Conservation (phyloP, 2,113 vertebrate species). For the Diadophis punctatus region DNA sequence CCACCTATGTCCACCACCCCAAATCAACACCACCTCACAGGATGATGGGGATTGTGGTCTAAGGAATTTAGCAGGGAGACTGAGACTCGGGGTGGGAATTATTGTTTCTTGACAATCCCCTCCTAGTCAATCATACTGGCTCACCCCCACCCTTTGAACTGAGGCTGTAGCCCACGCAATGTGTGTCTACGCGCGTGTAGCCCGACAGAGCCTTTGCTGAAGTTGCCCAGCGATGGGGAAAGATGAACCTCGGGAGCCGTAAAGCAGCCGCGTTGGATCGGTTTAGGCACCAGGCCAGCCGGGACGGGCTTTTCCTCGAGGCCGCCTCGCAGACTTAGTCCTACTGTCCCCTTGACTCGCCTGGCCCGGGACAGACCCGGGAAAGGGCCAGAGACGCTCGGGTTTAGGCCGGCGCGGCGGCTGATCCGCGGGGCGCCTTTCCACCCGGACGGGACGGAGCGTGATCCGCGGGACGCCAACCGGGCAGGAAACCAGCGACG, state of each 20-base stretch:
- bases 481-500: neutral
- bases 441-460: neutral
- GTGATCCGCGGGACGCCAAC: neutral
- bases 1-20: neutral
- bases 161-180: neutral
- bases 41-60: neutral
- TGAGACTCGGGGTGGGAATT: neutral
- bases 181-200: fast-evolving
- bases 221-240: neutral
- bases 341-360: neutral
- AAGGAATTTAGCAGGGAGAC: neutral
- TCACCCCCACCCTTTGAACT: neutral
- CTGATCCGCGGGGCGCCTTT: neutral
- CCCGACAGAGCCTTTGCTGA: neutral
- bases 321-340: neutral
- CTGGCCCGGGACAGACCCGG: neutral
- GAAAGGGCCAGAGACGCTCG: neutral
- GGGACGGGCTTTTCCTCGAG: neutral
- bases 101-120: neutral
- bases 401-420: neutral
- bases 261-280: neutral
- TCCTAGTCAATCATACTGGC: neutral
- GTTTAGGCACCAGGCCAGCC: neutral
- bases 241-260: neutral
- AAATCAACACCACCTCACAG: neutral